Evolutionary conservation across 30 jellyfish, hydroid and myxozoan species (phyloP).

Genomic region (Rhopilema esculentum): DNA sequence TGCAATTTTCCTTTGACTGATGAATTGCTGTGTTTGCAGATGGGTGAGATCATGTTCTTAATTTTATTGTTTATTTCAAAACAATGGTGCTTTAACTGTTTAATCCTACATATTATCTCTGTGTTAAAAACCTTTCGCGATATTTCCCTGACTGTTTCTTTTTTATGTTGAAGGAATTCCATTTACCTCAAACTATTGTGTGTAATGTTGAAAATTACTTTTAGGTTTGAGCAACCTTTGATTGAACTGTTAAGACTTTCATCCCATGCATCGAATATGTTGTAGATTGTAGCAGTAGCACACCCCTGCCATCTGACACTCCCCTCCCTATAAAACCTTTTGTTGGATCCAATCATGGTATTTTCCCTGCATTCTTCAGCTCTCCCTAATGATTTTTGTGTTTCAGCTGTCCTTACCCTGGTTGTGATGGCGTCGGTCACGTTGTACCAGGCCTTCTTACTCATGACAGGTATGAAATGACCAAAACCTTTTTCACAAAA

Average conservation of each 20-base stretch:
- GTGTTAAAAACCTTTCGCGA: no score
- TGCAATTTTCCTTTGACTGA: background rate
- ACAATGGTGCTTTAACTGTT: no score
- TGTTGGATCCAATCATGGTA: background rate
- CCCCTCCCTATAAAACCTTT: background rate
- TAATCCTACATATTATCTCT: no score
- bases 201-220: no score
- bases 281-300: no score
- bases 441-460: constrained; percentile 56
- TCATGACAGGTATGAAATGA: constrained; percentile 67
- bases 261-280: no score
- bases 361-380: background rate
- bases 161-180: no score
- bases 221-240: no score
- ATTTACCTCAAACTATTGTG: no score
- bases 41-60: background rate
- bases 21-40: background rate
- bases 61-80: background rate
- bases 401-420: constrained; percentile 70
- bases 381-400: background rate
- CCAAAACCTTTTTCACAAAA: no score
- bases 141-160: no score
- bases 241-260: no score
- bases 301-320: background rate
- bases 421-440: constrained; percentile 72